Evolutionary conservation across 2,113 vertebrate species (phyloP), one percentile per base, ranked within the genome.

Genomic region (Riparia riparia): DNA sequence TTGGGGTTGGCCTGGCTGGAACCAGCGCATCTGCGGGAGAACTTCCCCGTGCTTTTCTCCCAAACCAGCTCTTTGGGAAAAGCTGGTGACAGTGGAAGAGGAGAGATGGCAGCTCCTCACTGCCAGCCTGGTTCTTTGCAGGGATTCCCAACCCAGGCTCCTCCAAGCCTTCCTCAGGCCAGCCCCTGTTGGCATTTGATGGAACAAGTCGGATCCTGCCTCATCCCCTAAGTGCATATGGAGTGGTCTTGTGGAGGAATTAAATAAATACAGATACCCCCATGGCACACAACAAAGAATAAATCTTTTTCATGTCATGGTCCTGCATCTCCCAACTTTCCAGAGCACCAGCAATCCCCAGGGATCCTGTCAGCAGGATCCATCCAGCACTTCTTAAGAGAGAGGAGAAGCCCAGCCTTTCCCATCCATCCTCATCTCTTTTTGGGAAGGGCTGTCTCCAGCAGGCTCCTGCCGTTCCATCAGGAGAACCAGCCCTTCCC

Each of bases 1-100:
- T 95, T 56, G 96, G 77, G 95, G 60, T 85, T 82, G 89, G 94
- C 97, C 96, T 96, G 93, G 28, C 78, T 72, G 76, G 49, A 88
- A 51, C 78, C 22, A 39, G 90, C 94, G 32, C 16, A 17, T 78
- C 92, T 94, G 17, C 83, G 58, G 49, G 83, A 18, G 41, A 87
- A 47, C 0, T 51, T 71, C 63, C 86, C 12, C 1, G 20, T 32
- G 82, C 81, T 31, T 31, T 65, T 61, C 44, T 57, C 65, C 54
- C 60, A 72, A 0, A 19, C 5, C 20, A 51, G 2, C 57, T 51
- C 1, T 50, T 63, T 51, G 60, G 82, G 90, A 53, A 53, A 73
- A 85, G 84, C 91, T 86, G 92, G 61, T 69, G 88, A 0, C 42
- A 41, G 39, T 19, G 50, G 66, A 68, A 83, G 92, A 82, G 93